Percentiles rank a stretch among this genome's conserved stretches.
phyloP scores from a whole-genome alignment of 2,888 invertebrate species.

The Helobdella robusta region DNA sequence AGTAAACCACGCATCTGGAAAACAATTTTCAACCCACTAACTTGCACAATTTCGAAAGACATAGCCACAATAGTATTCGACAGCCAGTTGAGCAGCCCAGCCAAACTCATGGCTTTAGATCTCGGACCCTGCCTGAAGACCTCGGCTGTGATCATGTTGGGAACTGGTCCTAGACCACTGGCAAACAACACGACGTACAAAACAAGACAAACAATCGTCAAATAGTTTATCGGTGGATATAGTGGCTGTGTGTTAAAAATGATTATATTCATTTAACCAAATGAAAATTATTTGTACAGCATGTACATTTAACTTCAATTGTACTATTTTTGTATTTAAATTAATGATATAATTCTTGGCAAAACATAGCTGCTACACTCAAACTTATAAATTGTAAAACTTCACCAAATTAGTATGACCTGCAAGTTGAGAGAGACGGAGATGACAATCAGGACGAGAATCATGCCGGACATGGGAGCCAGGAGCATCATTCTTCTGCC shows the following conservation, averaged over 20 bases:
- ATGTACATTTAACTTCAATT: too few relatives aligned
- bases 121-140: constrained; percentile 80
- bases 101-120: constrained; percentile 73
- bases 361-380: too few relatives aligned
- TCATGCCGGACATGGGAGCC: constrained; percentile 70
- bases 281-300: too few relatives aligned
- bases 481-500: constrained; percentile 82
- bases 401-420: constrained; percentile 30
- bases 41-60: constrained; percentile 61
- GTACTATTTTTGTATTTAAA: too few relatives aligned
- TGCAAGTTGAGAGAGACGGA: constrained; percentile 53
- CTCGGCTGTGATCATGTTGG: constrained; percentile 85
- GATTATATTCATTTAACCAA: too few relatives aligned
- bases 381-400: too few relatives aligned
- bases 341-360: too few relatives aligned
- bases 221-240: constrained; percentile 38
- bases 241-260: too few relatives aligned
- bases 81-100: constrained; percentile 87
- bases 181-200: constrained; percentile 79
- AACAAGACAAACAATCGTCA: constrained; percentile 63
- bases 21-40: too few relatives aligned
- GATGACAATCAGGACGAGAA: constrained; percentile 54
- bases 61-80: constrained; percentile 97
- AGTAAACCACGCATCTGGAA: too few relatives aligned
- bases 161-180: constrained; percentile 77